Percentiles rank a stretch among this genome's conserved stretches.
phyloP scores from a whole-genome alignment of 2,113 vertebrate genomes.

The Genyomyrus donnyi region DNA sequence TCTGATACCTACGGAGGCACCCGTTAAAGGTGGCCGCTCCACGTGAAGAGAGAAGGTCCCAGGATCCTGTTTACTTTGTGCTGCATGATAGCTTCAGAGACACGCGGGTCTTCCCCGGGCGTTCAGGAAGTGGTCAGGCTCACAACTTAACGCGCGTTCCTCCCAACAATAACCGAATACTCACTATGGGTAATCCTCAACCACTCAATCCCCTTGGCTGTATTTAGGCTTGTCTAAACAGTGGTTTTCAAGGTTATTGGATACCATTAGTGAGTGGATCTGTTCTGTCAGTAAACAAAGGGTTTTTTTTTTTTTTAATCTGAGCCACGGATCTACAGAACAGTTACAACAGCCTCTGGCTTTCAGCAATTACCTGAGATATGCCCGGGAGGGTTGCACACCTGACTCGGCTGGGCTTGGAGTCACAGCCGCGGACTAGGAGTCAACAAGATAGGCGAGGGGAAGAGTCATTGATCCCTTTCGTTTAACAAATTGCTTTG shows the following conservation, averaged over 20 bases:
- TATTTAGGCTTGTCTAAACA: constrained; percentile 48
- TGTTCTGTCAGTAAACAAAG: constrained; percentile 40
- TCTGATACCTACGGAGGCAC: constrained; percentile 13
- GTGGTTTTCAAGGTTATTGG: constrained; percentile 45
- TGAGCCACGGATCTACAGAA: constrained; percentile 42
- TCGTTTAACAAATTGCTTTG: constrained; percentile 45
- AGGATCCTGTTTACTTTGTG: constrained; percentile 39
- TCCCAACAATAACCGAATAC: constrained; percentile 32
- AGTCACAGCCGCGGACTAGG: constrained; percentile 18
- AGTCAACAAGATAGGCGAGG: constrained; percentile 18
- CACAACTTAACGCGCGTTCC: constrained; percentile 27
- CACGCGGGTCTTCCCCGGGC: constrained; percentile 13
- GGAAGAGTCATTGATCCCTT: constrained; percentile 22
- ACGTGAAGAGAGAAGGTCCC: constrained; percentile 21
- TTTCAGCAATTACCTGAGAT: constrained; percentile 41
- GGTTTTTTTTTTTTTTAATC: constrained; percentile 35
- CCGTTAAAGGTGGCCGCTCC: neutral
- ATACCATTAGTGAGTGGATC: constrained; percentile 46
- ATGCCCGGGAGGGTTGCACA: constrained; percentile 33
- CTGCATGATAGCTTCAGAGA: constrained; percentile 30
- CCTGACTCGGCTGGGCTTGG: constrained; percentile 30
- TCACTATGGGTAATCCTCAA: constrained; percentile 36
- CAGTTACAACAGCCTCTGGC: constrained; percentile 44
- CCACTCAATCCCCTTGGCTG: constrained; percentile 39
- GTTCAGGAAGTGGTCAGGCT: constrained; percentile 29